These are phyloP conservation scores for Eristalis tenax DNA, from an alignment of 2,888 invertebrate genomes.

Conservation along the genomic window DNA sequence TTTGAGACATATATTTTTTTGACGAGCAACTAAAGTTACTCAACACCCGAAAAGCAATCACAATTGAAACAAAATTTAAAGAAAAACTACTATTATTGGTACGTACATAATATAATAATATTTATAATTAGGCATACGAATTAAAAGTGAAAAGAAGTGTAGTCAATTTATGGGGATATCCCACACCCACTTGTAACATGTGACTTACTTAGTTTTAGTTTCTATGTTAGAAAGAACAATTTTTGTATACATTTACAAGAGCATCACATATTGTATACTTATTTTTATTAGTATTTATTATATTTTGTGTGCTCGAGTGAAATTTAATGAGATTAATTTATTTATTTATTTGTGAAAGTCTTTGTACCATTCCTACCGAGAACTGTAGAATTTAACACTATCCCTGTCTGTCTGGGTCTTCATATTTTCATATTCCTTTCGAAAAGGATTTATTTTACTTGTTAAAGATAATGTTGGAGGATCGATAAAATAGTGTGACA, in stretches of 20 bases:
- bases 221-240: conserved; percentile 29
- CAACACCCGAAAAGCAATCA: conserved; percentile 60
- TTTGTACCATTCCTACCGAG: conserved; percentile 64
- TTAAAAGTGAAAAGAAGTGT: conserved; percentile 34
- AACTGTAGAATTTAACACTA: conserved; percentile 38
- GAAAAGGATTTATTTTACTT: not conserved
- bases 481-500: not conserved
- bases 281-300: conserved; percentile 1
- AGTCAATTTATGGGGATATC: conserved; percentile 68
- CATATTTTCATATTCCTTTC: too few relatives aligned
- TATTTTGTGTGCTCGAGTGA: conserved; percentile 20
- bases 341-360: not conserved
- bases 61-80: conserved; percentile 34
- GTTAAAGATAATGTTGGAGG: not conserved
- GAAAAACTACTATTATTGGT: conserved; percentile 36
- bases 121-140: conserved; percentile 42
- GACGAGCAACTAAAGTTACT: conserved; percentile 27
- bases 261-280: conserved; percentile 6
- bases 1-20: not conserved
- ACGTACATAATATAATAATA: conserved; percentile 27
- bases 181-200: conserved; percentile 66
- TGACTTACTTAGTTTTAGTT: conserved; percentile 67
- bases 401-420: not conserved
- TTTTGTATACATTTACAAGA: conserved; percentile 20
- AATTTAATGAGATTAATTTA: conserved; percentile 12